These are phyloP conservation scores for Odontothrips loti DNA, from an alignment of 2,888 invertebrate species.

Conservation along the genomic window DNA sequence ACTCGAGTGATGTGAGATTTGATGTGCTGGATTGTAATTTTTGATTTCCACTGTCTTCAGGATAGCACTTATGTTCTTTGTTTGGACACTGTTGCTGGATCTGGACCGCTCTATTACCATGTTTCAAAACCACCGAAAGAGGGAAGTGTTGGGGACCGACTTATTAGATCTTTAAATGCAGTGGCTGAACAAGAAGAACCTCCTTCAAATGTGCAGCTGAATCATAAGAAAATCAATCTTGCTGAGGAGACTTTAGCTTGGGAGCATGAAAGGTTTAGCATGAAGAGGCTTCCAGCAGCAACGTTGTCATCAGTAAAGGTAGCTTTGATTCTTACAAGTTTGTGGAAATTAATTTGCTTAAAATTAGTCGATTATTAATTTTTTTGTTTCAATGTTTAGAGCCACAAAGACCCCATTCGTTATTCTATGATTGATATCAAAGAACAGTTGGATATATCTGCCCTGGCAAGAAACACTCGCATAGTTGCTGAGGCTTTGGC, in stretches of 20 bases:
- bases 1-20: constrained; percentile 5
- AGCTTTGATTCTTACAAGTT: constrained; percentile 28
- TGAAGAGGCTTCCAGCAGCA: constrained; percentile 84
- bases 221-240: constrained; percentile 95
- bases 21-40: background rate
- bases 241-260: constrained; percentile 88
- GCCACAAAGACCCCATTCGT: constrained; percentile 59
- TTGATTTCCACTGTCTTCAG: constrained; percentile 50
- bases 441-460: constrained; percentile 54
- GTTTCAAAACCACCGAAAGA: constrained; percentile 94
- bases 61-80: constrained; percentile 88
- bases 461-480: constrained; percentile 63
- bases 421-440: constrained; percentile 61
- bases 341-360: background rate
- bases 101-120: constrained; percentile 73
- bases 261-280: constrained; percentile 96
- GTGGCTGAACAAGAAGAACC: constrained; percentile 48
- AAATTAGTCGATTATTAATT: background rate
- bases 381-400: constrained; percentile 41
- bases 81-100: constrained; percentile 71
- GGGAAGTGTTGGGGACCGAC: constrained; percentile 51
- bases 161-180: background rate
- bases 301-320: constrained; percentile 76
- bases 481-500: constrained; percentile 79
- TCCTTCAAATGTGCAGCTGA: constrained; percentile 54